Evolutionary conservation across 2,797 vertebrate species (phyloP).

Genomic region (Rhinatrema bivittatum): DNA sequence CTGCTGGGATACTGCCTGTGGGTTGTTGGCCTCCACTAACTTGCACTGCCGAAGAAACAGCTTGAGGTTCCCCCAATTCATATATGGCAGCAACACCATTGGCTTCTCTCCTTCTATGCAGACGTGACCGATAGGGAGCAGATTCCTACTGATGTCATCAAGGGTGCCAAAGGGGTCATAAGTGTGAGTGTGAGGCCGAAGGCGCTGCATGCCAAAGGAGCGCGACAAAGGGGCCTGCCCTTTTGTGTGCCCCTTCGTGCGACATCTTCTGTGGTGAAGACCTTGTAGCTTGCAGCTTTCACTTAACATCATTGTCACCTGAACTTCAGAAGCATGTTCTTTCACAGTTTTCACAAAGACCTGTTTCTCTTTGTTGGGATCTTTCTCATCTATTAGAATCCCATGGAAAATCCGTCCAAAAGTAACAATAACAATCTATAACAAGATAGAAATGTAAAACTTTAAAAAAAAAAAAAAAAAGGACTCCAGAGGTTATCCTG

Average conservation of each 20-base stretch:
- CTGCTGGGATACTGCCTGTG: slow-evolving; percentile 96
- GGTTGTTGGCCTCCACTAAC: slow-evolving; percentile 96
- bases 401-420: slow-evolving; percentile 97
- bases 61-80: slow-evolving; percentile 98
- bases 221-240: no score
- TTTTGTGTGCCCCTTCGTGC: no score
- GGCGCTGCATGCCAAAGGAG: no score
- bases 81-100: slow-evolving; percentile 91
- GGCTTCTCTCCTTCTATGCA: slow-evolving; percentile 95
- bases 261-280: slow-evolving; percentile 96
- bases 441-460: no score
- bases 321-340: slow-evolving; percentile 95
- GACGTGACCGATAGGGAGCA: slow-evolving; percentile 90
- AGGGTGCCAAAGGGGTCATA: no score
- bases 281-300: slow-evolving; percentile 96
- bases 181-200: no score
- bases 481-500: no score
- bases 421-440: slow-evolving; percentile 83
- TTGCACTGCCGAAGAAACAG: slow-evolving; percentile 96
- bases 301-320: slow-evolving; percentile 98
- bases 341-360: slow-evolving; percentile 96
- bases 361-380: slow-evolving; percentile 88
- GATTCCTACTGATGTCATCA: slow-evolving; percentile 95
- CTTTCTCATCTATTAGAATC: slow-evolving; percentile 90
- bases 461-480: no score